Conservation (phyloP, 2,888 invertebrate genomes). For the Morpho achilles region DNA sequence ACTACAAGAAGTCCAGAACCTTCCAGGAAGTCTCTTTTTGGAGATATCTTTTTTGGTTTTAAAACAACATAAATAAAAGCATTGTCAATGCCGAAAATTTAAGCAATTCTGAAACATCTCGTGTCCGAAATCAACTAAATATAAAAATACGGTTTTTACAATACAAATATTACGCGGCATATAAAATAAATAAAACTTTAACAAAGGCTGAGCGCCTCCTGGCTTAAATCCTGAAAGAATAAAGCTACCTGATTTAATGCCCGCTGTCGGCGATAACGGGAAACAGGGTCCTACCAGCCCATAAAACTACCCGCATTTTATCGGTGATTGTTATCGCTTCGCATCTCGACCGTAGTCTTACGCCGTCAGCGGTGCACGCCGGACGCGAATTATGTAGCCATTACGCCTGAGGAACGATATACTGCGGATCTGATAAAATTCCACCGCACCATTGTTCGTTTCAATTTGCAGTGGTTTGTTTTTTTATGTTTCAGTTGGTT, state of each 20-base stretch:
- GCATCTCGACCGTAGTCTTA: conserved; percentile 58
- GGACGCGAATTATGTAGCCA: conserved; percentile 61
- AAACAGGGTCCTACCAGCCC: conserved; percentile 57
- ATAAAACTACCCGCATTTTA: conserved; percentile 68
- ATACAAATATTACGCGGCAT: not conserved
- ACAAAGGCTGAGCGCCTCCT: conserved; percentile 14
- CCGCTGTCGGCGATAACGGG: conserved; percentile 60
- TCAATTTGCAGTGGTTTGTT: conserved; percentile 22
- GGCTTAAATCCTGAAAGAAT: conserved; percentile 37
- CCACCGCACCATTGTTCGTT: conserved; percentile 35
- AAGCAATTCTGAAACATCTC: no score
- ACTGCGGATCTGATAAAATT: conserved; percentile 47
- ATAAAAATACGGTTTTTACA: no score
- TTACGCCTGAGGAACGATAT: conserved; percentile 55
- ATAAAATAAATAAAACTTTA: conserved; percentile 10
- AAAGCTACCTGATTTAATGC: conserved; percentile 69
- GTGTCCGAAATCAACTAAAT: no score
- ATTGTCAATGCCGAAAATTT: no score
- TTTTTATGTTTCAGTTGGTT: conserved; percentile 13
- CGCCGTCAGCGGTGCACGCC: conserved; percentile 54
- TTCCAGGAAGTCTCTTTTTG: no score
- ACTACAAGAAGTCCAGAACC: no score
- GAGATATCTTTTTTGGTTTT: no score
- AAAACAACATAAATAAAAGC: no score
- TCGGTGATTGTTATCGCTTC: conserved; percentile 59